Percentiles rank a stretch among this genome's conserved stretches.
Conservation (phyloP, 2,888 invertebrate genomes). For the Lasioglossum pauxillum region DNA sequence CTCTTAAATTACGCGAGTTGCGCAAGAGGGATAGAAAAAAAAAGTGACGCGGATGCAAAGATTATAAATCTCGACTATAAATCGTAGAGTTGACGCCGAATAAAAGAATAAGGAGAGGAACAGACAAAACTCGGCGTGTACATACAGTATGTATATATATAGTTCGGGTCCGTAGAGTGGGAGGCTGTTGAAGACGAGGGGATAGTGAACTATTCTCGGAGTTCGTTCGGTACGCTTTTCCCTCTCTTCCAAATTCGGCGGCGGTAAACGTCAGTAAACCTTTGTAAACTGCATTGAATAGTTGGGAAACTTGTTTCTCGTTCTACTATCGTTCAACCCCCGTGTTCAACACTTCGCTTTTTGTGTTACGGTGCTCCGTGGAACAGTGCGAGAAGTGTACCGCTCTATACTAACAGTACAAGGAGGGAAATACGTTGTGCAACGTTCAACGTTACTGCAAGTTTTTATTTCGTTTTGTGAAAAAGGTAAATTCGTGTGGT, state of each 20-base stretch:
- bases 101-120: slow-evolving; percentile 31
- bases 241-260: slow-evolving; percentile 63
- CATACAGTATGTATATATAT: slow-evolving; percentile 60
- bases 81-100: slow-evolving; percentile 5
- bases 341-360: background rate
- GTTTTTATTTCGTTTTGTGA: slow-evolving; percentile 11
- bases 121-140: slow-evolving; percentile 62
- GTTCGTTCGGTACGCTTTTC: slow-evolving; percentile 64
- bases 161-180: slow-evolving; percentile 59
- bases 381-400: slow-evolving; percentile 15
- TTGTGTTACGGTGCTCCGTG: slow-evolving; percentile 3
- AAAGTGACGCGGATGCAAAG: background rate
- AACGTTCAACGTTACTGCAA: background rate
- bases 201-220: slow-evolving; percentile 82
- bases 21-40: background rate
- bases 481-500: slow-evolving; percentile 19
- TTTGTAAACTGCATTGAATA: slow-evolving; percentile 59
- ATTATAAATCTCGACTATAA: background rate
- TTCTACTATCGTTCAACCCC: background rate
- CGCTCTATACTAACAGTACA: background rate
- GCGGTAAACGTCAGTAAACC: slow-evolving; percentile 72
- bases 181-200: slow-evolving; percentile 54
- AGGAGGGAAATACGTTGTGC: background rate
- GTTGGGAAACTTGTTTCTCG: slow-evolving; percentile 33
- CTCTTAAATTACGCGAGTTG: background rate